phyloP scores from a whole-genome alignment of 2,888 invertebrate species.

The Plebejus melissa region DNA sequence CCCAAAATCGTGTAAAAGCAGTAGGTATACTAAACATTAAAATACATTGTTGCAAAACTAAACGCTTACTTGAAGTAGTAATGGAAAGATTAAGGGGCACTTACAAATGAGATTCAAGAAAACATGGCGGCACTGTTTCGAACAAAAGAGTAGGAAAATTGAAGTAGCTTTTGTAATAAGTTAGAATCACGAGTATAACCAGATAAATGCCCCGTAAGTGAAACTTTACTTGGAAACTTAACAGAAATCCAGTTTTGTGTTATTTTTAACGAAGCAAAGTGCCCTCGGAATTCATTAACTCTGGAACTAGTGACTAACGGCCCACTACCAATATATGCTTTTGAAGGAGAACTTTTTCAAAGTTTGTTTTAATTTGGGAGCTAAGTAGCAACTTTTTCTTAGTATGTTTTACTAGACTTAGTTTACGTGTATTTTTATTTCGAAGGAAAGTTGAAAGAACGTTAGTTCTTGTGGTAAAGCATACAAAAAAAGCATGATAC shows the following conservation, averaged over 20 bases:
- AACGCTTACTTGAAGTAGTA: neutral
- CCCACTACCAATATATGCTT: constrained; percentile 40
- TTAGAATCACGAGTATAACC: constrained; percentile 50
- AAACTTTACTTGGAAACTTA: constrained; percentile 64
- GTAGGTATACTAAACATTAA: neutral
- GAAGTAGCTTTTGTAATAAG: constrained; percentile 32
- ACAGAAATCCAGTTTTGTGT: constrained; percentile 63
- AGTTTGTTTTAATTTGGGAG: constrained; percentile 31
- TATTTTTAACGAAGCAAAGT: constrained; percentile 69
- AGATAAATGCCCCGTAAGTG: constrained; percentile 72
- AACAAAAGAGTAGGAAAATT: constrained; percentile 28
- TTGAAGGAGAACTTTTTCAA: constrained; percentile 31
- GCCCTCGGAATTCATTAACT: constrained; percentile 71
- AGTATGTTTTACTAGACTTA: constrained; percentile 11
- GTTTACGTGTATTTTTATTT: constrained; percentile 7
- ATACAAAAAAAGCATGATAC: neutral
- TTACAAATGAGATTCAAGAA: constrained; percentile 31
- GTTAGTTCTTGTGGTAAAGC: neutral
- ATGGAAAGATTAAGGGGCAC: constrained; percentile 15
- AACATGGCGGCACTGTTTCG: constrained; percentile 39
- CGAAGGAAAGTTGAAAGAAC: neutral
- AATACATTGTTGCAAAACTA: constrained; percentile 1
- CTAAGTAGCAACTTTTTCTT: constrained; percentile 11
- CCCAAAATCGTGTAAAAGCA: neutral
- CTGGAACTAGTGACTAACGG: constrained; percentile 53